Evolutionary conservation across 2,113 vertebrate species (phyloP), one percentile per base, ranked within the genome.

Genomic region (Neogobius melanostomus): DNA sequence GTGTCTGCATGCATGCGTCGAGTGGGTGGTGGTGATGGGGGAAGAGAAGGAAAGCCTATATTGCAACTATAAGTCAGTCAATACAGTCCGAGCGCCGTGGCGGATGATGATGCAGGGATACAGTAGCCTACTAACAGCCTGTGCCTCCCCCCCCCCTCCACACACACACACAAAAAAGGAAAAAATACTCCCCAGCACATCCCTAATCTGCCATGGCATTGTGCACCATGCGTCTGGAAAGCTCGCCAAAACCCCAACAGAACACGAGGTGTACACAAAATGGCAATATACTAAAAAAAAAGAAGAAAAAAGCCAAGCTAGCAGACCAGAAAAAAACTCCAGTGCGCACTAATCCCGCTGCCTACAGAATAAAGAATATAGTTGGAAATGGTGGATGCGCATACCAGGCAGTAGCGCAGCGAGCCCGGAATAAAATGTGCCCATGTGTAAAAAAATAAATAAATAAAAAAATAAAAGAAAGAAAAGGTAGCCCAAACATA

Each of bases 301-400:
- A 36, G 3, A 36, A 36, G 3, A 36, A 36, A 67, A 85, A 88
- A 90, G 82, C 83, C 76, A 67, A 90, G 83, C 71, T 63, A 84
- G 65, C 62, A 71, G 72, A 61, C 59, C 10, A 61, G 42, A 68
- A 63, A 68, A 75, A 87, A 87, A 91, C 87, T 90, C 84, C 72
- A 63, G 73, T 79, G 88, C 84, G 85, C 87, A 86, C 86, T 89
- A 83, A 88, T 85, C 84, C 79, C 71, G 68, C 79, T 80, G 84
- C 81, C 79, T 68, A 43, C 80, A 74, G 84, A 72, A 82, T 82
- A 56, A 79, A 83, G 63, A 81, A 72, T 69, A 77, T 74, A 83
- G 84, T 87, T 89, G 69, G 50, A 63, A 85, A 87, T 89, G 89
- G 87, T 85, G 85, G 90, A 83, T 85, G 78, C 84, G 61, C 64